Percentiles rank a stretch among this genome's conserved stretches.
phyloP scores from a whole-genome alignment of 2,797 vertebrate species.

The Loriculus beryllinus region DNA sequence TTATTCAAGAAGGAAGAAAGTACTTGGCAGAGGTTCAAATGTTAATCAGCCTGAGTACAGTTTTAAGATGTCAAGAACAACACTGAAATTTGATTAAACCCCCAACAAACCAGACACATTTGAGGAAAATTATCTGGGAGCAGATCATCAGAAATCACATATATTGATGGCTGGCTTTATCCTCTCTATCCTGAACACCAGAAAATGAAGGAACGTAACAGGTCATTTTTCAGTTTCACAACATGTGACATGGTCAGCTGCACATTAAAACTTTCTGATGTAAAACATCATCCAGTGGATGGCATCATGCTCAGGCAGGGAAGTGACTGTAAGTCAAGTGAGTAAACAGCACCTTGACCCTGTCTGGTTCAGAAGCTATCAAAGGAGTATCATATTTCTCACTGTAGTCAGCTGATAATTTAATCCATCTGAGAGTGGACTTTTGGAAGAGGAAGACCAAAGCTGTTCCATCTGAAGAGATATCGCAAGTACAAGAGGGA shows the following conservation, averaged over 20 bases:
- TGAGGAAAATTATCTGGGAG: background rate
- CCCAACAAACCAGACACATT: background rate
- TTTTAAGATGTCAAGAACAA: background rate
- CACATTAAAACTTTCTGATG: background rate
- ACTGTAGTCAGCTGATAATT: background rate
- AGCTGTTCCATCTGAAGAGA: background rate
- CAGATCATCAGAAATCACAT: background rate
- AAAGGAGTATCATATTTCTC: background rate
- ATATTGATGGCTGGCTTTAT: background rate
- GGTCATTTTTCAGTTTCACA: background rate
- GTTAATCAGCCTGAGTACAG: background rate
- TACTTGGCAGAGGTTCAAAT: background rate
- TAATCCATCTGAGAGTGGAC: background rate
- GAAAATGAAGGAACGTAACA: background rate
- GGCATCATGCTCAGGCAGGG: background rate
- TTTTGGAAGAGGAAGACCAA: background rate
- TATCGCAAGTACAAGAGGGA: background rate
- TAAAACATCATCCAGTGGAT: background rate
- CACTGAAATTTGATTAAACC: background rate
- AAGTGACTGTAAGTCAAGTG: background rate
- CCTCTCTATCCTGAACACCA: background rate
- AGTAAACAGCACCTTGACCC: background rate
- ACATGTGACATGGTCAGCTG: background rate
- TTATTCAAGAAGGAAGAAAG: constrained; percentile 5
- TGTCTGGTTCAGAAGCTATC: background rate